A percentile compares a stretch with the other conserved stretches of the same genome.
phyloP scores from a whole-genome alignment of 2,797 vertebrate species.

The Pangasius mekongensis region DNA sequence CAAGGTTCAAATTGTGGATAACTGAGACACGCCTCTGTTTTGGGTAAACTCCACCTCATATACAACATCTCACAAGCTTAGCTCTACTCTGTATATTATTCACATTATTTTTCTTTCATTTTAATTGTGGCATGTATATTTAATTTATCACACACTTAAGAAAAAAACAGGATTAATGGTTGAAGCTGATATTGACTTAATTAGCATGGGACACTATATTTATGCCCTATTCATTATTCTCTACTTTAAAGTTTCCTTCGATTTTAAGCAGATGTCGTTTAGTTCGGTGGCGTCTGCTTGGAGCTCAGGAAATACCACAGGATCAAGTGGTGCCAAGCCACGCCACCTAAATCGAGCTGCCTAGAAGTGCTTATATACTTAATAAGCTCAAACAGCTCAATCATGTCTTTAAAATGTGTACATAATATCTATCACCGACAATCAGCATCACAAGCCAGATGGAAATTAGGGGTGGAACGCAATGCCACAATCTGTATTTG shows the following conservation, averaged over 20 bases:
- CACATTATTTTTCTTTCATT: not conserved
- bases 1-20: not conserved
- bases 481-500: not conserved
- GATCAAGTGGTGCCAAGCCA: conserved; percentile 1
- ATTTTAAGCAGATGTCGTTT: conserved; percentile 3
- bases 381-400: not conserved
- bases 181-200: not conserved
- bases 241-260: not conserved
- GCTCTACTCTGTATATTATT: not conserved
- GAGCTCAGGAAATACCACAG: not conserved
- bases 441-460: not conserved
- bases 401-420: not conserved
- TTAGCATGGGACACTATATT: not conserved
- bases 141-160: not conserved
- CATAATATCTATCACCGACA: not conserved
- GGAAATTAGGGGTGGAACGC: not conserved
- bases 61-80: not conserved
- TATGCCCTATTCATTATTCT: not conserved
- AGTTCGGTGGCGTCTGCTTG: not conserved
- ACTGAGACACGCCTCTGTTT: not conserved
- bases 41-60: not conserved
- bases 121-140: not conserved
- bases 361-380: not conserved
- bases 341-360: not conserved
- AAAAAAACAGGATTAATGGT: not conserved